Evolutionary conservation across 2,797 vertebrate genomes (phyloP).

Genomic region (Pipistrellus pygmaeus): DNA sequence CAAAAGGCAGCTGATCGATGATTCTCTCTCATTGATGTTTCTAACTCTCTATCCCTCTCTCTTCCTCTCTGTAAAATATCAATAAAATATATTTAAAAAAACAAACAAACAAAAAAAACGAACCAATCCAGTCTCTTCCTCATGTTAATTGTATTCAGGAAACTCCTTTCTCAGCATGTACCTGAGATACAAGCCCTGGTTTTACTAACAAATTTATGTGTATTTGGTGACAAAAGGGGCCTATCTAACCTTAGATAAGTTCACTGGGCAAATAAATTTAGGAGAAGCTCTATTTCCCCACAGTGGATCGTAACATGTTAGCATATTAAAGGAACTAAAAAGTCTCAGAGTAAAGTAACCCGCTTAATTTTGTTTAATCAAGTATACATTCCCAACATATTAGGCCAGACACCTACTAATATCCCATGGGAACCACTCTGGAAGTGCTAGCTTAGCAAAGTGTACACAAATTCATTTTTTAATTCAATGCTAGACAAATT

Average conservation of each 20-base stretch:
- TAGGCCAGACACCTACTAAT: background rate
- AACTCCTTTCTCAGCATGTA: background rate
- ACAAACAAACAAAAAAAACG: too few relatives aligned
- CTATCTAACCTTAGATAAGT: background rate
- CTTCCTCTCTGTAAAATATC: too few relatives aligned
- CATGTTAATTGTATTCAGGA: background rate
- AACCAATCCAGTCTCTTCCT: background rate
- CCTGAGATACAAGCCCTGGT: conserved; percentile 1
- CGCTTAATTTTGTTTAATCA: conserved; percentile 54
- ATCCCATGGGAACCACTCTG: background rate
- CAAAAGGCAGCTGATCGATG: too few relatives aligned
- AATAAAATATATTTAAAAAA: too few relatives aligned
- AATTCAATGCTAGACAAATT: conserved; percentile 25
- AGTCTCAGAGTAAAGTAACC: background rate
- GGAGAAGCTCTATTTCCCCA: conserved; percentile 15
- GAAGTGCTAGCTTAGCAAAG: conserved; percentile 4
- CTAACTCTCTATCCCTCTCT: too few relatives aligned
- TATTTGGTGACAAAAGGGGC: too few relatives aligned
- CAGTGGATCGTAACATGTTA: background rate
- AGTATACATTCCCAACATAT: conserved; percentile 32
- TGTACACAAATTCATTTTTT: background rate
- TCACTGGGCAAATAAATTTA: conserved; percentile 10
- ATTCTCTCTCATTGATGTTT: too few relatives aligned
- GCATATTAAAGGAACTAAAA: conserved; percentile 2
- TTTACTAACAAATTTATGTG: background rate